Evolutionary conservation across 2,113 vertebrate genomes (phyloP).

Genomic region (Drymodes brunneopygia): DNA sequence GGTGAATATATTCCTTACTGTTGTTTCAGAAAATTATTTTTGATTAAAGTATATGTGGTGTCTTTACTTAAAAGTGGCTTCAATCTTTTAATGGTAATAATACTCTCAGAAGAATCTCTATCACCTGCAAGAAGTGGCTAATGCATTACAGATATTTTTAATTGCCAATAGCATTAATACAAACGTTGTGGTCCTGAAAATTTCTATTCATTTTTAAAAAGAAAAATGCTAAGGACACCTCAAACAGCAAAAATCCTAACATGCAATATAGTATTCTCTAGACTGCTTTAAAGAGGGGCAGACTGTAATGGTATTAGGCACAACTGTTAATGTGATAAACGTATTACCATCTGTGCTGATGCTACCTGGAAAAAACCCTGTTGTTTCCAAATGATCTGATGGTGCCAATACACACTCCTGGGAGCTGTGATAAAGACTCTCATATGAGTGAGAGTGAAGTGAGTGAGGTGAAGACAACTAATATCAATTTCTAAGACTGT

Average conservation of each 20-base stretch:
- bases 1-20: background rate
- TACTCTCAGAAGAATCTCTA: background rate
- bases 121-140: background rate
- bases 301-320: constrained; percentile 54
- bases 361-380: constrained; percentile 59
- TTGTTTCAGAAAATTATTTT: background rate
- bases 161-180: background rate
- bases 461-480: constrained; percentile 18
- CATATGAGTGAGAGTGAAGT: background rate
- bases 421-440: constrained; percentile 4
- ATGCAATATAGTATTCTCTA: constrained; percentile 6
- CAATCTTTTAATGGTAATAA: background rate
- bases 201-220: background rate
- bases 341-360: constrained; percentile 59
- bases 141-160: background rate
- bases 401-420: constrained; percentile 28
- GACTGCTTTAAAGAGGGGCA: constrained; percentile 39
- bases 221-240: background rate
- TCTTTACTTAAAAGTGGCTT: background rate
- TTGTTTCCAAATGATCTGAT: constrained; percentile 46
- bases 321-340: constrained; percentile 55
- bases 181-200: background rate
- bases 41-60: background rate
- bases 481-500: constrained; percentile 24
- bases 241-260: background rate